Base-by-base conservation (phyloP, 2,113 vertebrate genomes). In the Hassar affinis region DNA sequence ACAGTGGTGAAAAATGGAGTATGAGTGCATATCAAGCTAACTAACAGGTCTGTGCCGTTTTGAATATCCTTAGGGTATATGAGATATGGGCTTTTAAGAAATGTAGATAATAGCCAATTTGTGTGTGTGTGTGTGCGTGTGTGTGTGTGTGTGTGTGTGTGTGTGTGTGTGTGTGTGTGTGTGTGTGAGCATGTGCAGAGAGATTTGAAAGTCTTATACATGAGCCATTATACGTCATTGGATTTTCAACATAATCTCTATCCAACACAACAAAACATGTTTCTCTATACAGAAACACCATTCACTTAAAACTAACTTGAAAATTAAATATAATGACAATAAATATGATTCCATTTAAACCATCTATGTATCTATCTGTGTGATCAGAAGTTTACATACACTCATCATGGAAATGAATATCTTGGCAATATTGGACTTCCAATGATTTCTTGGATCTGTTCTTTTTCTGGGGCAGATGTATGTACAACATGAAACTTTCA, bases 1-100 rank as follows among this genome's bases (percentile, higher is more conserved):
- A 88, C 78, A 90, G 12, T 86, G 86, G 88, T 91, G 89, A 90
- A 33, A 89, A 91, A 6, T 42, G 38, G 88, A 89, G 88, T 25
- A 49, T 14, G 33, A 61, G 30, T 17, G 30, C 22, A 84, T 22
- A 27, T 69, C 4, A 6, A 57, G 72, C 15, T 51, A 38, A 47
- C 69, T 72, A 80, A 64, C 30, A 87, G 71, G 33, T 51, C 75
- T 8, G 49, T 38, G 59, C 61, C 11, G 56, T 80, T 61, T 71
- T 49, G 79, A 85, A 71, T 33, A 22, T 25, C 80, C 78, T 61
- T 18, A 66, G 47, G 25, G 25, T 35, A 35, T 56, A n/a, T 54
- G n/a, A 76, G 57, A 76, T 57, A 33, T n/a, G 49, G 9, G 35
- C 75, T 78, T 78, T 84, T 45, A 45, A 42, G 35, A 30, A 68